phyloP scores from a whole-genome alignment of 2,797 vertebrate genomes.

The Potorous gilbertii region DNA sequence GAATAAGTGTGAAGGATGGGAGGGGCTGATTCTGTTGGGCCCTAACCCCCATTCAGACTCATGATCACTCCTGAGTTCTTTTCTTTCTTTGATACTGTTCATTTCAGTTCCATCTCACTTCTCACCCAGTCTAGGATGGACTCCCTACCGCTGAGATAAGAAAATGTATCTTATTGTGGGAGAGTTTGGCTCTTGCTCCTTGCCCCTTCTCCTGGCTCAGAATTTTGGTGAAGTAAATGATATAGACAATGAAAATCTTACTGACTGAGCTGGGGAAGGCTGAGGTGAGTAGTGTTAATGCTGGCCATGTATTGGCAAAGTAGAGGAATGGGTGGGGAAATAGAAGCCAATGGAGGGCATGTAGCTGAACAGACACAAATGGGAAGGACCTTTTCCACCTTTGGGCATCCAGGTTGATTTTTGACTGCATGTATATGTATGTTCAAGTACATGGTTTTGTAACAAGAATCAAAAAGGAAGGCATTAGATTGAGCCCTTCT shows the following conservation, averaged over 20 bases:
- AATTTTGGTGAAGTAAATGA: slow-evolving; percentile 69
- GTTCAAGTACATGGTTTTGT: neutral
- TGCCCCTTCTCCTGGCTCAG: slow-evolving; percentile 60
- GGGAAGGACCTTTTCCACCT: slow-evolving; percentile 80
- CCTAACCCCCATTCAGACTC: neutral
- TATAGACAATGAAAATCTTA: slow-evolving; percentile 76
- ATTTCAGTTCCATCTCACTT: neutral
- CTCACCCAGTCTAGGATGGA: neutral
- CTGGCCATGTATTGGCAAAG: slow-evolving; percentile 27
- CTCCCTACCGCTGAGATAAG: too few species aligned
- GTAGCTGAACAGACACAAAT: slow-evolving; percentile 74
- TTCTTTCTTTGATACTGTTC: slow-evolving; percentile 24
- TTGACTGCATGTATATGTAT: slow-evolving; percentile 48
- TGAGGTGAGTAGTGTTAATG: slow-evolving; percentile 51
- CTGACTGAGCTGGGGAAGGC: slow-evolving; percentile 70
- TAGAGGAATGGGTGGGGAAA: slow-evolving; percentile 40
- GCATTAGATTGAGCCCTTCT: slow-evolving; percentile 52
- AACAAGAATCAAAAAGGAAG: slow-evolving; percentile 6
- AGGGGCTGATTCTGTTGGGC: too few species aligned
- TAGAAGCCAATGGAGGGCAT: slow-evolving; percentile 54
- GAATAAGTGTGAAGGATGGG: too few species aligned
- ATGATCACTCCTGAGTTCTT: slow-evolving; percentile 17
- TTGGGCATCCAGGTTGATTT: slow-evolving; percentile 73
- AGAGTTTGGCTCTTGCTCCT: slow-evolving; percentile 1
- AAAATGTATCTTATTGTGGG: too few species aligned